Percentiles rank a stretch among this genome's conserved stretches.
Evolutionary conservation across 35 echinoderm and acorn worm genomes (phyloP).

Genomic region (Ophiothrix spiculata): DNA sequence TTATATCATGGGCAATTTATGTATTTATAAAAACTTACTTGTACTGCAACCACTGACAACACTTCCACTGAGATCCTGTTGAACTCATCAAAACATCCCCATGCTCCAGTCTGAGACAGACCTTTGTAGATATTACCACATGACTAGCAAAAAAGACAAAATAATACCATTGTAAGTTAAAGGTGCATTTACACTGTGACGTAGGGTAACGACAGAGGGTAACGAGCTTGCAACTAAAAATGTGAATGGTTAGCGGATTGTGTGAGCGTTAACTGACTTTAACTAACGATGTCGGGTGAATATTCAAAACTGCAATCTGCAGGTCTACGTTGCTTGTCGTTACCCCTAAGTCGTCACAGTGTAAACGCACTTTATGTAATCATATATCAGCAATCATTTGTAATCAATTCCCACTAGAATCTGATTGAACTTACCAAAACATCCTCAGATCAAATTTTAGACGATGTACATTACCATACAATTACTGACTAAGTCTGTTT

Average conservation of each 20-base stretch:
- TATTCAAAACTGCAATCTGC: neutral
- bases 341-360: neutral
- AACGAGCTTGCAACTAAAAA: neutral
- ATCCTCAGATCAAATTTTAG: no score
- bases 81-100: slow-evolving; percentile 99
- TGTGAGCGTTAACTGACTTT: neutral
- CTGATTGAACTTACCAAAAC: neutral
- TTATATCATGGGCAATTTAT: no score
- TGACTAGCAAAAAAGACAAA: slow-evolving; percentile 37
- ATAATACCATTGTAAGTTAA: neutral
- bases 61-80: slow-evolving; percentile 98
- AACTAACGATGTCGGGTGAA: neutral
- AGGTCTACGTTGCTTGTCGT: neutral
- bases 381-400: no score
- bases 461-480: no score
- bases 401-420: no score
- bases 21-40: no score
- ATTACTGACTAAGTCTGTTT: no score
- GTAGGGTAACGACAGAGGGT: neutral
- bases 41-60: slow-evolving; percentile 95
- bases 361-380: neutral
- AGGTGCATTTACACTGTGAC: neutral
- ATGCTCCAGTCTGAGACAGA: slow-evolving; percentile 96
- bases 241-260: neutral
- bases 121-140: slow-evolving; percentile 99